Conservation (phyloP, 2,797 vertebrate genomes). For the Diglossa cyanea region DNA sequence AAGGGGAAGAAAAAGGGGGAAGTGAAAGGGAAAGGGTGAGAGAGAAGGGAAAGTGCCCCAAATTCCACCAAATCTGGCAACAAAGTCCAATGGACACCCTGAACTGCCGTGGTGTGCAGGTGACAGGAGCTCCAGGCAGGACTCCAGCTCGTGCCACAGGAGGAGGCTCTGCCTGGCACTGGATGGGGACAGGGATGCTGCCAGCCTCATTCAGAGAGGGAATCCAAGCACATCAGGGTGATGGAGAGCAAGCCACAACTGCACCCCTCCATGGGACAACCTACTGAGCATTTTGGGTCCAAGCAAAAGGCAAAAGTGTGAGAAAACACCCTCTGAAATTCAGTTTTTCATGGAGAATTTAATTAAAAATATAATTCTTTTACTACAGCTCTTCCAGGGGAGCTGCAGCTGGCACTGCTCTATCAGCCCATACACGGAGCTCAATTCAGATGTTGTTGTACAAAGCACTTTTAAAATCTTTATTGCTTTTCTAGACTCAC, state of each 20-base stretch:
- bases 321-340: background rate
- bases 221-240: background rate
- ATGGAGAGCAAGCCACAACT: background rate
- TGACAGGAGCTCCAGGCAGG: background rate
- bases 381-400: background rate
- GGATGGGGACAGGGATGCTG: background rate
- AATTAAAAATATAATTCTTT: background rate
- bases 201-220: background rate
- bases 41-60: background rate
- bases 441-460: background rate
- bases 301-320: background rate
- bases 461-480: background rate
- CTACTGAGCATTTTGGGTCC: background rate
- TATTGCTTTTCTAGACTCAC: background rate
- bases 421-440: background rate
- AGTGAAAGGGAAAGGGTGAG: background rate
- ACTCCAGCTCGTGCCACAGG: rapidly evolving
- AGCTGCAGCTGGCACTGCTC: background rate
- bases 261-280: background rate
- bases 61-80: background rate
- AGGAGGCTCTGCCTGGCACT: background rate
- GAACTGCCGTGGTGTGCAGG: background rate
- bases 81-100: background rate
- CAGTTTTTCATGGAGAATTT: background rate
- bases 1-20: background rate